Evolutionary conservation across 2,797 vertebrate species (phyloP).

Genomic region (Echiichthys vipera): DNA sequence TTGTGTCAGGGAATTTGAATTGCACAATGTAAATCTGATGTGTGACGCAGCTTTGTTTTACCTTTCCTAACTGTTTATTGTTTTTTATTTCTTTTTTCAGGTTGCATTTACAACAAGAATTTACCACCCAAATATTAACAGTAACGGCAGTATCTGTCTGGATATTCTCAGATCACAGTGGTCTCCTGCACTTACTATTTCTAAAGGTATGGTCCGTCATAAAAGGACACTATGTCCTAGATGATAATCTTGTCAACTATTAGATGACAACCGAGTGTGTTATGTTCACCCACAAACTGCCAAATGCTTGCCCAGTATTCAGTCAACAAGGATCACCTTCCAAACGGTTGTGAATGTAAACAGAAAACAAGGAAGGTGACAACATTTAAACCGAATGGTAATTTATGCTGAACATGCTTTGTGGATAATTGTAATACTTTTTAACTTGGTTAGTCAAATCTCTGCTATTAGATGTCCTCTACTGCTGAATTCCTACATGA

Average conservation of each 20-base stretch:
- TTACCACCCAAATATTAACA: constrained; percentile 90
- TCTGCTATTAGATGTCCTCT: neutral
- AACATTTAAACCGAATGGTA: no score
- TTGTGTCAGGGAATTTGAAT: constrained; percentile 9
- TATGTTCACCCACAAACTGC: neutral
- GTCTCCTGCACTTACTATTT: constrained; percentile 96
- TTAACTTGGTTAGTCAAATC: neutral
- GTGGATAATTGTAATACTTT: neutral
- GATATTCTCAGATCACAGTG: constrained; percentile 94
- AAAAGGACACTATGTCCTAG: neutral
- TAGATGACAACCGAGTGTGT: neutral
- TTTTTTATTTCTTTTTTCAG: constrained; percentile 70
- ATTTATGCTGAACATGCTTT: no score
- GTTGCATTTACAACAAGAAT: constrained; percentile 94
- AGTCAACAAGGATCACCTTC: neutral
- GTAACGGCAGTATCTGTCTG: constrained; percentile 88
- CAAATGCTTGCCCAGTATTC: neutral
- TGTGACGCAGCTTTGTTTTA: constrained; percentile 45
- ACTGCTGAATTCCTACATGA: neutral
- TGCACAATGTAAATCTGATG: neutral
- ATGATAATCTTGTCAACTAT: neutral
- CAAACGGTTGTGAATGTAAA: no score
- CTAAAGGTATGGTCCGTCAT: constrained; percentile 88
- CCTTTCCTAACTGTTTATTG: constrained; percentile 41
- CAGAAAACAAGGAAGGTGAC: neutral